These are phyloP conservation scores for Tiliacea aurago DNA, from an alignment of 2,888 invertebrate genomes.

Conservation along the genomic window DNA sequence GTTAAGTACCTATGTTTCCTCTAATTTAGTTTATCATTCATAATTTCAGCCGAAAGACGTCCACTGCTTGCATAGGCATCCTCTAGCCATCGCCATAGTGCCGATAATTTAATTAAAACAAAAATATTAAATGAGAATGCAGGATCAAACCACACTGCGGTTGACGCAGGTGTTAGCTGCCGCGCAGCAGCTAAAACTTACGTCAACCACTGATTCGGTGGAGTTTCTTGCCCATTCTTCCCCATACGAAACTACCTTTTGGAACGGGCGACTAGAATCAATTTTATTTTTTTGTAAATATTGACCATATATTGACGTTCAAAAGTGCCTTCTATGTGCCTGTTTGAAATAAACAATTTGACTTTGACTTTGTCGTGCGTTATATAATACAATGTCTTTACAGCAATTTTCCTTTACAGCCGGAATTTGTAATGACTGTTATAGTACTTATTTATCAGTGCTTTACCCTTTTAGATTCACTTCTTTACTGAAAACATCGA, in stretches of 20 bases:
- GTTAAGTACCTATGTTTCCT: background rate
- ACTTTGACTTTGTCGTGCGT: too few species aligned
- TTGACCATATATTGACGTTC: too few species aligned
- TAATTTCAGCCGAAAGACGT: background rate
- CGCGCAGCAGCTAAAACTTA: background rate
- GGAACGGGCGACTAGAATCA: too few species aligned
- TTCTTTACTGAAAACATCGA: background rate
- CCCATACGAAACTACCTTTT: too few species aligned
- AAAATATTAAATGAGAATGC: background rate
- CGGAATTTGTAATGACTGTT: slow-evolving; percentile 1
- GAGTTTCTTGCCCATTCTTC: too few species aligned
- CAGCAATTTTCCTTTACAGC: slow-evolving; percentile 21
- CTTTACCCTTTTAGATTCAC: background rate
- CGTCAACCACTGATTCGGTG: slow-evolving; percentile 12
- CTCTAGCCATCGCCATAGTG: background rate
- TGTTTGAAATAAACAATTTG: too few species aligned
- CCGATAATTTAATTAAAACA: background rate
- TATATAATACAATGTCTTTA: slow-evolving; percentile 11
- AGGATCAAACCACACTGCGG: slow-evolving; percentile 2
- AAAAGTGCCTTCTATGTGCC: too few species aligned
- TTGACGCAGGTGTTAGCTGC: background rate
- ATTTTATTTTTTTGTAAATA: too few species aligned
- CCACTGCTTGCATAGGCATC: background rate
- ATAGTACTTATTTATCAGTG: slow-evolving; percentile 15
- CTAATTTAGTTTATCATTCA: background rate